A percentile compares a stretch with the other conserved stretches of the same genome.
These are phyloP conservation scores for Priocnemis perturbator DNA, from an alignment of 2,888 invertebrate genomes.

Conservation along the genomic window DNA sequence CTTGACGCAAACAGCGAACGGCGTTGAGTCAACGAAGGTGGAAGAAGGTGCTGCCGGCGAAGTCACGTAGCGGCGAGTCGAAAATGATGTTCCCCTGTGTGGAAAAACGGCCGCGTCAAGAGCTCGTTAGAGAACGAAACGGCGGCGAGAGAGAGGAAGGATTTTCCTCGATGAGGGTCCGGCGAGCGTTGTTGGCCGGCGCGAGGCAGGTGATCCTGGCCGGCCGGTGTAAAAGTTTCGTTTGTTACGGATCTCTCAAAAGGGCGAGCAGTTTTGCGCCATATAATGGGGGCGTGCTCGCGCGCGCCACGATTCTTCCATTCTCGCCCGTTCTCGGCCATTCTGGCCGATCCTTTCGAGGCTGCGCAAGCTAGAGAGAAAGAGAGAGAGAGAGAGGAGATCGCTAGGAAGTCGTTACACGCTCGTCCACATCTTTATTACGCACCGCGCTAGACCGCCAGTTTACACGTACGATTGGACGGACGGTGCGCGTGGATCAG, in stretches of 20 bases:
- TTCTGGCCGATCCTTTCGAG: background rate
- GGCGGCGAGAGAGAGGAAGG: constrained; percentile 3
- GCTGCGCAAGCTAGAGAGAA: background rate
- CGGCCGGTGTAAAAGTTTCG: constrained; percentile 40
- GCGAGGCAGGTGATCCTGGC: constrained; percentile 49
- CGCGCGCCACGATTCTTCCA: constrained; percentile 23
- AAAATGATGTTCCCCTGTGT: constrained; percentile 1
- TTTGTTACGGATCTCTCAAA: constrained; percentile 52
- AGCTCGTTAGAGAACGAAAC: constrained; percentile 22
- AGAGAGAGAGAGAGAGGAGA: constrained; percentile 15
- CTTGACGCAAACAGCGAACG: too few relatives aligned
- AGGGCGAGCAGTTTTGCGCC: constrained; percentile 53
- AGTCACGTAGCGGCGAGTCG: constrained; percentile 6
- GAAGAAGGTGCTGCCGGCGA: background rate
- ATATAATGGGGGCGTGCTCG: constrained; percentile 59
- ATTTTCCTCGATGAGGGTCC: constrained; percentile 32
- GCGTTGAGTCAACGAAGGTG: too few relatives aligned
- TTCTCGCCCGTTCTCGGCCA: constrained; percentile 21
- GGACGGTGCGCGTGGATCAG: constrained; percentile 33
- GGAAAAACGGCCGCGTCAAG: constrained; percentile 20
- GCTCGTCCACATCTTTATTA: constrained; percentile 4
- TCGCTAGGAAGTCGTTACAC: constrained; percentile 41
- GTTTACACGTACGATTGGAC: constrained; percentile 25
- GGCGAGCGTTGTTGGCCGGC: constrained; percentile 16
- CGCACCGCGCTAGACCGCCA: too few relatives aligned